Evolutionary conservation across 2,113 vertebrate genomes (phyloP), one percentile per base, ranked within the genome.

Genomic region (Pelecanoides urinatrix): DNA sequence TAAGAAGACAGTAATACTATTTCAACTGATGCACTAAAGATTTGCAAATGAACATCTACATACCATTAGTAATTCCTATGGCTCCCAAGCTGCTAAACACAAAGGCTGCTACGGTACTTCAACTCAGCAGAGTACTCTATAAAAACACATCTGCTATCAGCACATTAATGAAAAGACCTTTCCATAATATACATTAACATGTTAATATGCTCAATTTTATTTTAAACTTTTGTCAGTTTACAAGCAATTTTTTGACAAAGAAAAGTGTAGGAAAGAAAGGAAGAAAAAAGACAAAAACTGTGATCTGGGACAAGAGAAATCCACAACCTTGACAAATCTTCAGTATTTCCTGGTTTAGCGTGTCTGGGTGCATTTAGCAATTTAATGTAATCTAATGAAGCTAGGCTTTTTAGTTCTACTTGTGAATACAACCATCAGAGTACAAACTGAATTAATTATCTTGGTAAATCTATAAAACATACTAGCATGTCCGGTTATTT

Each of bases 61-160:
- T 18, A 50, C 7, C 21, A n/a, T 47, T 92, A 84, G n/a, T 66
- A 83, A 86, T 88, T 95, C 86, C 78, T 90, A 1, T 22, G 47
- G 45, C 30, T 86, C 78, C 72, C 71, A 74, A 70, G 63, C 66
- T 70, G 34, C 49, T 58, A 86, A 61, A 72, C n/a, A 92, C 61
- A 93, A 90, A 93, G 29, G 53, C 82, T 92, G 42, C 45, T 55
- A 63, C 0, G 1, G 42, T n/a, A 62, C 81, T 88, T 61, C 67
- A 80, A 6, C 38, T 88, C 38, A 86, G 29, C 78, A 86, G 34
- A 84, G 47, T 72, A 20, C 26, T 70, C 75, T 84, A 74, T 84
- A 88, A 93, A 96, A 93, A 47, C 50, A 90, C 50, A 88, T 74
- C 85, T 67, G 17, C 86, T 95, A 86, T 67, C 88, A 86, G 47